Base-by-base conservation (phyloP, 1,140 invertebrate species). In the Aplysia californica region DNA sequence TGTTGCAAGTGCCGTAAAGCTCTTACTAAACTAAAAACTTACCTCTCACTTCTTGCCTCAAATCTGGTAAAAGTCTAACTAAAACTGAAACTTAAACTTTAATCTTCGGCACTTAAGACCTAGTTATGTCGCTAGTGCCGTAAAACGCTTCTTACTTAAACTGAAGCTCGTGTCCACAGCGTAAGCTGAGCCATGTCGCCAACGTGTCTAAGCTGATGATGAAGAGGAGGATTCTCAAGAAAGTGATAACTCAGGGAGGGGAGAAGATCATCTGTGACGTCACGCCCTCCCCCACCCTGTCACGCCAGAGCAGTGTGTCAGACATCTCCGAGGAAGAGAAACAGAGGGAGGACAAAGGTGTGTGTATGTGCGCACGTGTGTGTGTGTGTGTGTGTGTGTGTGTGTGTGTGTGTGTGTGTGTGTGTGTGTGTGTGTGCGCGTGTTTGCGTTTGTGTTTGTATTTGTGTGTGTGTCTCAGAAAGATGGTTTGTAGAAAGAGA, bases 251-350 rank as follows among this genome's bases (percentile, higher is more conserved):
- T 3, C 41, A 73, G n/a, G 83, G 83, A 71, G 86, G 85, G 0
- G 82, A 86, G 56, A 83, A 87, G 44, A 83, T 87, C 21, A 78
- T 86, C 26, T 78, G 81, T 26, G 83, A 83, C 23, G 50, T 72
- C n/a, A 78, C 78, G 20, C 80, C 83, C 10, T 84, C 84, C 3
- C 85, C 84, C 1, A 78, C 82, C 3, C 26, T 82, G 0, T 84
- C 82, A 0, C 72, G 83, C 18, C 82, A 85, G 31, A 83, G 80
- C 39, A 83, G 83, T 74, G 82, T 75, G 0, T 84, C 83, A 1
- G 83, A 81, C 33, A n/a, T 71, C 20, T 79, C 77, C 5, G 78
- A 84, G 23, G 80, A 82, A 3, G 82, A 85, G 26, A 21, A 50
- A 70, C 55, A 36, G 15, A 26, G 20, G 33, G 2, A 68, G 10